These are phyloP conservation scores for Scrobipalpa costella DNA, from an alignment of 2,888 invertebrate genomes.

Conservation along the genomic window DNA sequence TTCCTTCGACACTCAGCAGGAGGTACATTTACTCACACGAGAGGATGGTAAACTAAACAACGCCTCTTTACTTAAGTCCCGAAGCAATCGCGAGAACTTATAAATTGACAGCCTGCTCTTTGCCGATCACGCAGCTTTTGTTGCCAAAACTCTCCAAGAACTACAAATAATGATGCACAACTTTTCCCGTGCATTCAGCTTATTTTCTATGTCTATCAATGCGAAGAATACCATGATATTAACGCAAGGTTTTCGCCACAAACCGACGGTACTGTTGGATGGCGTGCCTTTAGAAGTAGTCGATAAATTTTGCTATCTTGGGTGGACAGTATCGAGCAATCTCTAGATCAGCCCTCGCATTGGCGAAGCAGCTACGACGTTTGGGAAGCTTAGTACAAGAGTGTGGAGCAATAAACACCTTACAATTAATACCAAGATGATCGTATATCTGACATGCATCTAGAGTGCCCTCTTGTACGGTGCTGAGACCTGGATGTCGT, in stretches of 20 bases:
- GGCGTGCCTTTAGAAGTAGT: too few relatives aligned
- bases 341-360: slow-evolving; percentile 29
- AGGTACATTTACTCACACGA: too few relatives aligned
- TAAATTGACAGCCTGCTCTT: slow-evolving; percentile 12
- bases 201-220: slow-evolving; percentile 8
- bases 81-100: slow-evolving; percentile 6
- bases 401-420: too few relatives aligned
- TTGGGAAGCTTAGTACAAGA: slow-evolving; percentile 28
- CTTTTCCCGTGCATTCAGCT: background rate
- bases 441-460: too few relatives aligned
- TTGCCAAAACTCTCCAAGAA: too few relatives aligned
- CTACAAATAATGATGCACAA: slow-evolving; percentile 6
- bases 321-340: background rate
- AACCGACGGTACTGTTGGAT: too few relatives aligned
- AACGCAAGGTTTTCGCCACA: too few relatives aligned
- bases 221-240: too few relatives aligned
- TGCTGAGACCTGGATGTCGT: slow-evolving; percentile 29
- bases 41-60: background rate
- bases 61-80: background rate
- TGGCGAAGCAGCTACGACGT: slow-evolving; percentile 31
- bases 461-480: slow-evolving; percentile 27
- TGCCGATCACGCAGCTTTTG: slow-evolving; percentile 21
- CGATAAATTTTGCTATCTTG: too few relatives aligned
- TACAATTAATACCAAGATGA: too few relatives aligned
- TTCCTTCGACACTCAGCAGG: too few relatives aligned